Base-by-base conservation (phyloP, 2,113 vertebrate genomes). In the Romanogobio albipinnatus region DNA sequence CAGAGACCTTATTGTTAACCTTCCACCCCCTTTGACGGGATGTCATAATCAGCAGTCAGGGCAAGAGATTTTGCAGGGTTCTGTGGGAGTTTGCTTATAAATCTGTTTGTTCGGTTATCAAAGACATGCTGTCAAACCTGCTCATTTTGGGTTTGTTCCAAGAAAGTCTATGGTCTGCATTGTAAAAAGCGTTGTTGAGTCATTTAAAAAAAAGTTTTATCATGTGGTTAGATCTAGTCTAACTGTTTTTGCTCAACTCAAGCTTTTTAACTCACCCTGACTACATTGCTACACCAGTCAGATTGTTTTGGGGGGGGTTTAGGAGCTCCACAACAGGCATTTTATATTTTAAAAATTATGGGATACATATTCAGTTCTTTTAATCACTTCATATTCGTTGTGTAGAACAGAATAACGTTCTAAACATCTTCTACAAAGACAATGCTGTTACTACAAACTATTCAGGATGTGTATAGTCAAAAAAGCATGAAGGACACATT, bases 11-110 rank as follows among this genome's bases (percentile, higher is more conserved):
- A 62, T 62, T 79, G 58, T 79, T 47, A 47, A 61, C n/a, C 58
- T 79, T 56, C 56, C 36, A 61, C 56, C 19, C 17, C 13, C 22
- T 62, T 47, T 53, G 33, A n/a, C 1, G 22, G 19, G 29, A 59
- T 77, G 49, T 77, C 29, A 77, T n/a, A 77, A 59, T 10, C 75
- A 36, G 49, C 17, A 33, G 17, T 76, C 51, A 10, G 51, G 47
- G 26, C 5, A 24, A 74, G 43, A 74, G 5, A 43, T 49, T 74
- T 74, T 49, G 59, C 9, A n/a, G 7, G 6, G 7, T 22, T 11
- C 36, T 19, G 3, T 22, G 68, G 73, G 74, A 36, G 49, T 56
- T 56, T 56, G 51, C 75, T 71, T 22, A n/a, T 71, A 71, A 43
- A 71, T 45, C 22, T 26, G 59, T 61, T 62, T 26, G 59, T 62